These are phyloP conservation scores for Macaria liturata DNA, from an alignment of 2,888 invertebrate genomes.

Conservation along the genomic window DNA sequence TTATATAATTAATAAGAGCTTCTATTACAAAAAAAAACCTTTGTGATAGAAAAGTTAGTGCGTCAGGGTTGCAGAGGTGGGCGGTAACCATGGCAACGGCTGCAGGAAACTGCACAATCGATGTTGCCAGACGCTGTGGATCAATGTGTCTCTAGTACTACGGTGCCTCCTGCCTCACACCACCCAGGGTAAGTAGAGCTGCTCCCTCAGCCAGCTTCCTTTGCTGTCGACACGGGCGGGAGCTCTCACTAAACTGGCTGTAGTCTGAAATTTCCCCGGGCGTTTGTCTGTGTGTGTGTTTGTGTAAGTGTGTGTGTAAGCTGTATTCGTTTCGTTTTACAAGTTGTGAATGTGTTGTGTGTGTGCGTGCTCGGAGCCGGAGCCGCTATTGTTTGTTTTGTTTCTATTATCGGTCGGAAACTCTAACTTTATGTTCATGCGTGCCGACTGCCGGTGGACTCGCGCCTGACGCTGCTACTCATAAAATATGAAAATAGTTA, in stretches of 20 bases:
- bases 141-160: conserved; percentile 84
- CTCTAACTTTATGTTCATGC: conserved; percentile 46
- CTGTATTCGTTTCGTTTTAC: conserved; percentile 66
- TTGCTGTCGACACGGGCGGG: conserved; percentile 38
- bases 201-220: conserved; percentile 39
- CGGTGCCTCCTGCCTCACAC: conserved; percentile 54
- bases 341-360: conserved; percentile 75
- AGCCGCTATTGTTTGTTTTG: conserved; percentile 72
- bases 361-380: conserved; percentile 57
- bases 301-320: conserved; percentile 57
- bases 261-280: conserved; percentile 59
- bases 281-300: conserved; percentile 52
- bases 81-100: conserved; percentile 73
- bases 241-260: conserved; percentile 49
- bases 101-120: conserved; percentile 83
- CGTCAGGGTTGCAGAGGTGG: conserved; percentile 67
- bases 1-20: conserved; percentile 10
- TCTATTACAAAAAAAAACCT: conserved; percentile 49
- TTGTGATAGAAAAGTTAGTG: conserved; percentile 55
- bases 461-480: no score
- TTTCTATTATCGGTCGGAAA: conserved; percentile 67
- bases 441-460: neutral
- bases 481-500: no score
- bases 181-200: conserved; percentile 49
- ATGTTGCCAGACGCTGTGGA: conserved; percentile 82